phyloP scores from a whole-genome alignment of 2,113 vertebrate genomes.

The Aythya baeri region DNA sequence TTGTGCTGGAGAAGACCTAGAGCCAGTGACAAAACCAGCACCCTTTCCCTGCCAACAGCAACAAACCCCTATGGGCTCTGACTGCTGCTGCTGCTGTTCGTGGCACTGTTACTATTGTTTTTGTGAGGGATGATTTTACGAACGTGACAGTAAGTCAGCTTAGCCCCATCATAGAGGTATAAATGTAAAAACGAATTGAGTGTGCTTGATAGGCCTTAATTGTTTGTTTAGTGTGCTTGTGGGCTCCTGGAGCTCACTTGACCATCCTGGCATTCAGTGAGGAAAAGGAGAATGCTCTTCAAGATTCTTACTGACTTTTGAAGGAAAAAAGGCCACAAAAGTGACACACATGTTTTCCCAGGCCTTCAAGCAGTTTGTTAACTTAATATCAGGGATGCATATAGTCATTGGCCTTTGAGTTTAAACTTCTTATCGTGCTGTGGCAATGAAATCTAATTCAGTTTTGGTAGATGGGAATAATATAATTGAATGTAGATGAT shows the following conservation, averaged over 20 bases:
- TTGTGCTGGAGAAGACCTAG: accelerated
- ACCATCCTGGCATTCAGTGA: background rate
- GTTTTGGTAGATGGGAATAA: background rate
- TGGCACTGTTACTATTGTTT: background rate
- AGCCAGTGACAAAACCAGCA: background rate
- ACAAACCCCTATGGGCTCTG: accelerated
- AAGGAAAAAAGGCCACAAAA: background rate
- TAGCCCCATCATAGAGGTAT: background rate
- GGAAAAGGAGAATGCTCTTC: background rate
- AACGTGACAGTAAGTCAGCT: background rate
- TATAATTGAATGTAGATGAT: background rate
- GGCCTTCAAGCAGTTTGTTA: background rate
- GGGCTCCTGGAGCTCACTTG: background rate
- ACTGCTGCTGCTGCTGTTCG: accelerated
- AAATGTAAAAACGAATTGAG: background rate
- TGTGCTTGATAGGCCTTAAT: background rate
- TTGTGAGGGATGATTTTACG: background rate
- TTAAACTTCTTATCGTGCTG: background rate
- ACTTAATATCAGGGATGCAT: background rate
- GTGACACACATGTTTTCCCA: background rate
- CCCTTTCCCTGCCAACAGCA: accelerated
- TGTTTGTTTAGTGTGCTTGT: background rate
- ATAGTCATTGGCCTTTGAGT: background rate
- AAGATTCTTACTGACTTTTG: background rate
- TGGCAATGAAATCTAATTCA: background rate